These are phyloP conservation scores for Thymelicus sylvestris DNA, from an alignment of 2,888 invertebrate species.

Conservation along the genomic window DNA sequence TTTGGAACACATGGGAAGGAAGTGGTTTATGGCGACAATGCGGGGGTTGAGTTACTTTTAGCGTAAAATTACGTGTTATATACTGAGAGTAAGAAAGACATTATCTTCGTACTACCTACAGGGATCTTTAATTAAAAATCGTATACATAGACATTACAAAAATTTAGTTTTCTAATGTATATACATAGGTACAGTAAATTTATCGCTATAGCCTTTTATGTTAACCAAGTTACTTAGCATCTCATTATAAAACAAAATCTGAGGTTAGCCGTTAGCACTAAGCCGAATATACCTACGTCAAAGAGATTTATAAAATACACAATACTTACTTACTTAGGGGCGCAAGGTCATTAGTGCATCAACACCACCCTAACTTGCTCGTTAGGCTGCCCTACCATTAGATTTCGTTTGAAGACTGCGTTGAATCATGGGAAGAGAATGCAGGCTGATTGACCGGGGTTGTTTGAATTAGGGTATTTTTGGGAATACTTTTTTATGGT, in stretches of 20 bases:
- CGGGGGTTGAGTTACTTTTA: background rate
- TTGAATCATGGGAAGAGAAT: slow-evolving; percentile 4
- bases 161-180: too few species aligned
- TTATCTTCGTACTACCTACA: too few species aligned
- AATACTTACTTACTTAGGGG: background rate
- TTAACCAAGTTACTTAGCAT: too few species aligned
- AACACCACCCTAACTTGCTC: slow-evolving; percentile 3
- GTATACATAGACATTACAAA: too few species aligned
- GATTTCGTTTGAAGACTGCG: slow-evolving; percentile 8
- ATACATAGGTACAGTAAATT: too few species aligned
- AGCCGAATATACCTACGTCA: too few species aligned
- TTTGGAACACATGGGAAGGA: slow-evolving; percentile 10
- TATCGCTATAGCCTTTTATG: too few species aligned
- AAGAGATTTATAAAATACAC: background rate
- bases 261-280: too few species aligned
- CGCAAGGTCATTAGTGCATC: slow-evolving; percentile 1
- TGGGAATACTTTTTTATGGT: background rate
- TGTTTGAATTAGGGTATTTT: background rate
- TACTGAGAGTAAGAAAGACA: background rate
- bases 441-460: slow-evolving; percentile 4
- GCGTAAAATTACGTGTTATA: background rate
- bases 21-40: slow-evolving; percentile 6
- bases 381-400: background rate
- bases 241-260: too few species aligned
- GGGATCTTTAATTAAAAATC: too few species aligned